phyloP scores from a whole-genome alignment of 2,113 vertebrate genomes.

The Ia io region DNA sequence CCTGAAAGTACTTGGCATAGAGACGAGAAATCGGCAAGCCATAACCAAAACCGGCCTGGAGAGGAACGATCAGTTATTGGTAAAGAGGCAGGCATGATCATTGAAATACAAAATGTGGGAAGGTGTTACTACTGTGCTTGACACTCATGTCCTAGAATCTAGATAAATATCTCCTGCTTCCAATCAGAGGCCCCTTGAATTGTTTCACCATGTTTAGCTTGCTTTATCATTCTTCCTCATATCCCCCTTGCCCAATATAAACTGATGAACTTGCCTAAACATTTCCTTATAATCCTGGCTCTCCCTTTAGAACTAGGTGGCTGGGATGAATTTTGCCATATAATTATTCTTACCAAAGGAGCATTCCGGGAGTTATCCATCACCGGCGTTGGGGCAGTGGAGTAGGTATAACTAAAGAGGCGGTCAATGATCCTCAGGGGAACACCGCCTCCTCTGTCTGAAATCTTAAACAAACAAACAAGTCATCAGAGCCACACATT shows the following conservation, averaged over 20 bases:
- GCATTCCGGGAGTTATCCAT: slow-evolving; percentile 89
- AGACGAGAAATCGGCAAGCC: slow-evolving; percentile 98
- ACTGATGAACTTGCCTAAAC: background rate
- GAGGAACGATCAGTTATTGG: background rate
- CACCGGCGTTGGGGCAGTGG: slow-evolving; percentile 93
- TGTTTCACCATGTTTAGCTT: background rate
- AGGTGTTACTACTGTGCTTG: background rate
- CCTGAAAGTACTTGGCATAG: slow-evolving; percentile 98
- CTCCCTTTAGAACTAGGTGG: background rate
- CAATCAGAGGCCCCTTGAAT: background rate
- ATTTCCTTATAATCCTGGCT: background rate
- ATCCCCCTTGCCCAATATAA: background rate
- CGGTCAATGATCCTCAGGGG: slow-evolving; percentile 93
- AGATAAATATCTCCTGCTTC: background rate
- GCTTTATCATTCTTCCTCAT: background rate
- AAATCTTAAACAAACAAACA: slow-evolving; percentile 85
- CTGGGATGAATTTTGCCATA: background rate
- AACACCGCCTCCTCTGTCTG: slow-evolving; percentile 95
- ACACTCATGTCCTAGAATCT: background rate
- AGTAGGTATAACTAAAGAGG: slow-evolving; percentile 97
- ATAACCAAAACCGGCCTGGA: slow-evolving; percentile 97
- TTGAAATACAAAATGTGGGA: background rate
- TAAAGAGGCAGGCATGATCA: background rate
- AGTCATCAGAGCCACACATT: background rate
- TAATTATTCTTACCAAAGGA: slow-evolving; percentile 88